These are phyloP conservation scores for Enchytraeus crypticus DNA, from an alignment of 2,888 invertebrate species.

Conservation along the genomic window DNA sequence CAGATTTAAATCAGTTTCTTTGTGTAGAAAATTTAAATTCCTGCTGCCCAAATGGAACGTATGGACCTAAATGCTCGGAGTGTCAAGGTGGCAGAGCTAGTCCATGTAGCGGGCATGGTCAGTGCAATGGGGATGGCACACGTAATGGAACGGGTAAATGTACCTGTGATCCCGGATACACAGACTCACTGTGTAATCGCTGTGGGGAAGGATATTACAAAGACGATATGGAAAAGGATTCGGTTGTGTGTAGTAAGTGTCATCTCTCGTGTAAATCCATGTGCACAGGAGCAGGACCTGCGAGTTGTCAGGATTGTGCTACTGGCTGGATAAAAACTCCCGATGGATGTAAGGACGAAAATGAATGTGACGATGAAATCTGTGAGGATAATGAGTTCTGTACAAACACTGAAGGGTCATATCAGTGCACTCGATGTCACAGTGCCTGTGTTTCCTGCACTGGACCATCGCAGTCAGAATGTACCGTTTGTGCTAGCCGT, in stretches of 20 bases:
- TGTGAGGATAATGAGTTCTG: conserved; percentile 23
- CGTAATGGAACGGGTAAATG: conserved; percentile 87
- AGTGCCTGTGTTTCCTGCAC: background rate
- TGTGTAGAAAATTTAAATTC: conserved; percentile 57
- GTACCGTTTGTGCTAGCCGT: background rate
- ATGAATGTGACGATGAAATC: conserved; percentile 24
- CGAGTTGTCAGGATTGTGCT: conserved; percentile 57
- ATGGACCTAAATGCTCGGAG: conserved; percentile 68
- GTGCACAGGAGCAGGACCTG: conserved; percentile 29
- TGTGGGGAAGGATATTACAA: conserved; percentile 52
- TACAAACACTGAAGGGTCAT: conserved; percentile 21
- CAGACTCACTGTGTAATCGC: conserved; percentile 66
- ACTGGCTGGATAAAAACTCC: conserved; percentile 59
- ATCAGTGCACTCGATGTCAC: conserved; percentile 18
- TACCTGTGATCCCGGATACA: conserved; percentile 72
- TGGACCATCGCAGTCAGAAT: background rate
- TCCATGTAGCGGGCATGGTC: conserved; percentile 74
- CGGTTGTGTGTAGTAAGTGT: conserved; percentile 6
- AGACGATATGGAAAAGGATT: background rate
- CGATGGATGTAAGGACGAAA: background rate
- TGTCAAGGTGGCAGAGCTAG: conserved; percentile 67
- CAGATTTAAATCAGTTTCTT: conserved; percentile 63
- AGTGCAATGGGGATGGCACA: conserved; percentile 67
- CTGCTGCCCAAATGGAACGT: conserved; percentile 79
- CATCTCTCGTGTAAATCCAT: conserved; percentile 11